Evolutionary conservation across 2,113 vertebrate species (phyloP).

Genomic region (Cryptomyrus ogoouensis): DNA sequence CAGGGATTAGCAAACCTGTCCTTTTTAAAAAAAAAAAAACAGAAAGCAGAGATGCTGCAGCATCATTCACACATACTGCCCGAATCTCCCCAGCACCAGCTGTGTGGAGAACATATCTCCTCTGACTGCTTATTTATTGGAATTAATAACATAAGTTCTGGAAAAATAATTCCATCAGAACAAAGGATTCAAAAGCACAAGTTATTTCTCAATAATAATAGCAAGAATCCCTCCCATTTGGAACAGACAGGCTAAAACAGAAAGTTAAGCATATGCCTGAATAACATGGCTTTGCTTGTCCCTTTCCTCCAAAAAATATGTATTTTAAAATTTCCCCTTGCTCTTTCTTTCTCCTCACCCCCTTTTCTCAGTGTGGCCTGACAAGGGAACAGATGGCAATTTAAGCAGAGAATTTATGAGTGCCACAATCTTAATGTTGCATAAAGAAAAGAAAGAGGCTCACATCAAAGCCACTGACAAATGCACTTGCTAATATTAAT

Average conservation of each 20-base stretch:
- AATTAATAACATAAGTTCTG: not conserved
- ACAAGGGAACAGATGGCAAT: slow-evolving; percentile 99
- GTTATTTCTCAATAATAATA: not conserved
- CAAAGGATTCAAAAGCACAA: not conserved
- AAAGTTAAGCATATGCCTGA: not conserved
- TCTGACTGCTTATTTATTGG: not conserved
- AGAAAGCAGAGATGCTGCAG: not conserved
- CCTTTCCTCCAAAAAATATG: not conserved
- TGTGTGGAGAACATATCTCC: not conserved
- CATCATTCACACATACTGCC: not conserved
- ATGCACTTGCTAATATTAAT: slow-evolving; percentile 99
- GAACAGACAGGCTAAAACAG: not conserved
- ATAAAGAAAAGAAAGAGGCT: slow-evolving; percentile 99
- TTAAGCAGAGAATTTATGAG: slow-evolving; percentile 99
- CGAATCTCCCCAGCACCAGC: not conserved
- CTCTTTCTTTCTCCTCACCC: slow-evolving; percentile 54
- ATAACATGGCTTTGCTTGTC: not conserved
- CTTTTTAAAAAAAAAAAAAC: not conserved
- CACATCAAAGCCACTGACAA: slow-evolving; percentile 99
- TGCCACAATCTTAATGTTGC: slow-evolving; percentile 99
- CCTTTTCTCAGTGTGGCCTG: slow-evolving; percentile 86
- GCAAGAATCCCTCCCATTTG: not conserved
- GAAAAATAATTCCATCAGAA: not conserved
- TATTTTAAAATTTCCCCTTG: slow-evolving; percentile 41
- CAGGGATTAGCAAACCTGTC: not conserved